phyloP scores from a whole-genome alignment of 2,113 vertebrate species.

The Vidua macroura region DNA sequence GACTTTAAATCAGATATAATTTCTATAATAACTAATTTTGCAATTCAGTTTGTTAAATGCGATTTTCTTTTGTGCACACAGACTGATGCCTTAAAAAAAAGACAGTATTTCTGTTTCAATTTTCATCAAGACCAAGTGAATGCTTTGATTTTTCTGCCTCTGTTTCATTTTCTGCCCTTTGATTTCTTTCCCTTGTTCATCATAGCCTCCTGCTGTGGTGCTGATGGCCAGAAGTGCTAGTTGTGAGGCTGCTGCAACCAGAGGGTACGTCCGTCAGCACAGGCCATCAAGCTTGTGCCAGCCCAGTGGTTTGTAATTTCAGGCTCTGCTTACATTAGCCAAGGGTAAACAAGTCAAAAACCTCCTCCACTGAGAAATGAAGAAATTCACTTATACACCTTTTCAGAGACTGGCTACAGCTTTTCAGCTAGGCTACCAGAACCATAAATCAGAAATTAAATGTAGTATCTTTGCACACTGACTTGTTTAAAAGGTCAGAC shows the following conservation, averaged over 20 bases:
- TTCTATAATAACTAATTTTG: not conserved
- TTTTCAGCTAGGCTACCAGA: not conserved
- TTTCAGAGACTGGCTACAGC: not conserved
- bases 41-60: not conserved
- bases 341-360: constrained; percentile 43
- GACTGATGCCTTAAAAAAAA: not conserved
- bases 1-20: not conserved
- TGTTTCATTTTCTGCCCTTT: constrained; percentile 25
- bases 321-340: not conserved
- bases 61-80: not conserved
- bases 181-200: constrained; percentile 7
- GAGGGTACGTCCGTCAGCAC: not conserved
- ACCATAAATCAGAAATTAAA: not conserved
- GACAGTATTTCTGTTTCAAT: not conserved
- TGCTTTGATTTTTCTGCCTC: not conserved
- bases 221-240: constrained; percentile 42
- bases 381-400: not conserved
- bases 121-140: not conserved
- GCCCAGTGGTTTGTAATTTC: constrained; percentile 1
- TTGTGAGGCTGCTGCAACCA: not conserved
- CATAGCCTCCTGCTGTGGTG: constrained; percentile 14
- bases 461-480: not conserved
- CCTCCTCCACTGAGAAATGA: not conserved
- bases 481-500: not conserved
- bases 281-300: not conserved